Evolutionary conservation across 2,797 vertebrate genomes (phyloP).

Genomic region (Hafferia zeledoni): DNA sequence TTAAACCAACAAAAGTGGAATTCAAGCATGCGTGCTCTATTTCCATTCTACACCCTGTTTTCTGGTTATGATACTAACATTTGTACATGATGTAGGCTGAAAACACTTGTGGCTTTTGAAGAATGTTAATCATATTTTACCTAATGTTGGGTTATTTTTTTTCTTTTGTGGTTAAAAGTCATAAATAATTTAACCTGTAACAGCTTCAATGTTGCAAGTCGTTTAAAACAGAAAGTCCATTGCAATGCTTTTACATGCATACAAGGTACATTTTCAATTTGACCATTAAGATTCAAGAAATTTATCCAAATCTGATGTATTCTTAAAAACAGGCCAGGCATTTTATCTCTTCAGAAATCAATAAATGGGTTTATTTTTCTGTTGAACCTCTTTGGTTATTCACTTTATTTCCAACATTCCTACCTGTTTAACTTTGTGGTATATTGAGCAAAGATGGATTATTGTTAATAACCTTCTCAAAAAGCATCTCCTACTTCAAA

Average conservation of each 20-base stretch:
- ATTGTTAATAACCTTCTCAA: neutral
- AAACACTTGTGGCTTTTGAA: neutral
- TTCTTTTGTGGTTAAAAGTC: neutral
- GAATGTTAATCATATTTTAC: neutral
- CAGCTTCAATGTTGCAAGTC: neutral
- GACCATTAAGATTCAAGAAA: neutral
- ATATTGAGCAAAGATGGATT: neutral
- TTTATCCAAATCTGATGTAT: neutral
- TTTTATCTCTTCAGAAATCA: neutral
- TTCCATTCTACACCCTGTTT: constrained; percentile 53
- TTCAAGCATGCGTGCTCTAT: constrained; percentile 36
- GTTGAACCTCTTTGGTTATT: neutral
- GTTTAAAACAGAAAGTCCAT: neutral
- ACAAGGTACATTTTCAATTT: neutral
- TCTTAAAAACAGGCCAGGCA: neutral
- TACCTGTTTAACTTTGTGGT: neutral
- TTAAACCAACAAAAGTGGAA: constrained; percentile 60
- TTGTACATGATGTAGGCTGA: neutral
- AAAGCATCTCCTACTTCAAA: neutral
- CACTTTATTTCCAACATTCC: neutral
- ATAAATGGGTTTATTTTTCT: neutral
- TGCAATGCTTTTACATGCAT: neutral
- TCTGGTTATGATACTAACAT: neutral
- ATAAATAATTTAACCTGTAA: neutral
- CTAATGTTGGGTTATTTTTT: neutral